A percentile compares a stretch with the other conserved stretches of the same genome.
Conservation (phyloP, 2,113 vertebrate genomes). For the Vimba vimba region DNA sequence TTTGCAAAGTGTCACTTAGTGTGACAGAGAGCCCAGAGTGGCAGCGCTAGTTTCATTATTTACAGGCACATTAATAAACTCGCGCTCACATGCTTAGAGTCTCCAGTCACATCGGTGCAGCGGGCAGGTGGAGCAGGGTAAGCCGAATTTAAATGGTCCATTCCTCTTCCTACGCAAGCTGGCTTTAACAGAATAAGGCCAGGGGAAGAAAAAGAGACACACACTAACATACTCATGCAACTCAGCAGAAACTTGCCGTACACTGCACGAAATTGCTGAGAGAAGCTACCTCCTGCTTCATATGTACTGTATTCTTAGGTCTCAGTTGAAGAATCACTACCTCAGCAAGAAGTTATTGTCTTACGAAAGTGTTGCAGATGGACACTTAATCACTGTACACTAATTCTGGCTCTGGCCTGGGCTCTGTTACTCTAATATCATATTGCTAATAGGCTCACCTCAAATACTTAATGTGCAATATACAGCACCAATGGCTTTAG, state of each 20-base stretch:
- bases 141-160: slow-evolving; percentile 55
- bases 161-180: slow-evolving; percentile 55
- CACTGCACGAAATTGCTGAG: slow-evolving; percentile 42
- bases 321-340: slow-evolving; percentile 12
- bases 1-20: slow-evolving; percentile 24
- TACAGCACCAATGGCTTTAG: neutral
- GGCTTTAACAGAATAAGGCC: slow-evolving; percentile 65
- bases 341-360: slow-evolving; percentile 40
- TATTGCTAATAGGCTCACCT: neutral
- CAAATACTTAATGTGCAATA: neutral
- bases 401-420: neutral
- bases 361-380: slow-evolving; percentile 10
- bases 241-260: slow-evolving; percentile 36
- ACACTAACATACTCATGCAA: slow-evolving; percentile 31
- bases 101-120: slow-evolving; percentile 19
- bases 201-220: slow-evolving; percentile 27
- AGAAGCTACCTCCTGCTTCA: slow-evolving; percentile 27
- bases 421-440: slow-evolving; percentile 35
- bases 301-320: slow-evolving; percentile 13
- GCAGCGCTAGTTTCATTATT: slow-evolving; percentile 38
- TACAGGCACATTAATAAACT: slow-evolving; percentile 41
- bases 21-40: slow-evolving; percentile 20
- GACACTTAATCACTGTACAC: slow-evolving; percentile 31
- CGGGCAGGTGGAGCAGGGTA: slow-evolving; percentile 53
- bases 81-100: neutral